Evolutionary conservation across 2,113 vertebrate genomes (phyloP).

Genomic region (Daphoenositta chrysoptera): DNA sequence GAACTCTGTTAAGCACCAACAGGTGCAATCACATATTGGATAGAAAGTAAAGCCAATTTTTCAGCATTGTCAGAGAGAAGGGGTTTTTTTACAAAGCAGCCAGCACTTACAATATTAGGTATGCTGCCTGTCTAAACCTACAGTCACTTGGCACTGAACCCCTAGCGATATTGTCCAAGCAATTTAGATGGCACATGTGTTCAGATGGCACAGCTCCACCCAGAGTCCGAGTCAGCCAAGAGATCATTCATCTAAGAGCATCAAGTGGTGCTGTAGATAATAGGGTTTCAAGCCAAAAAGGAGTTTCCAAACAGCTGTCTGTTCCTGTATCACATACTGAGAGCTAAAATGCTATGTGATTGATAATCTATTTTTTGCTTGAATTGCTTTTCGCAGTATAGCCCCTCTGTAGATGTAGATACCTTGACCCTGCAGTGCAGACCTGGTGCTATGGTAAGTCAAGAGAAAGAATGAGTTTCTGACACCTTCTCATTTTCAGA

Average conservation of each 20-base stretch:
- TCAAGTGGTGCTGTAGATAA: neutral
- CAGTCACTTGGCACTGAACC: slow-evolving; percentile 39
- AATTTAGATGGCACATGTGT: slow-evolving; percentile 65
- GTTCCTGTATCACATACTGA: neutral
- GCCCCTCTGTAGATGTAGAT: neutral
- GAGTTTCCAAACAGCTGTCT: slow-evolving; percentile 25
- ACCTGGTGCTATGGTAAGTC: neutral
- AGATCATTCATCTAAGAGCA: slow-evolving; percentile 36
- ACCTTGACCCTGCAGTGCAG: neutral
- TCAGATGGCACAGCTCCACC: slow-evolving; percentile 56
- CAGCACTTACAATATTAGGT: slow-evolving; percentile 41
- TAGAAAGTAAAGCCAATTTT: slow-evolving; percentile 8
- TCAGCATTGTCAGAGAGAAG: slow-evolving; percentile 6
- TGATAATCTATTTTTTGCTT: neutral
- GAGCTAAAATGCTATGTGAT: neutral
- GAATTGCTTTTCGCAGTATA: neutral
- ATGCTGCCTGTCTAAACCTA: slow-evolving; percentile 62
- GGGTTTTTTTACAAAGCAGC: neutral
- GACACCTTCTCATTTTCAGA: neutral
- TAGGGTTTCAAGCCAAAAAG: slow-evolving; percentile 25
- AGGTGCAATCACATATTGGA: slow-evolving; percentile 28
- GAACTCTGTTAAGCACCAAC: neutral
- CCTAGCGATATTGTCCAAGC: slow-evolving; percentile 18
- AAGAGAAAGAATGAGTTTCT: neutral
- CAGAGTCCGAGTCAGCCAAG: slow-evolving; percentile 43